Base-by-base conservation (phyloP, 2,797 vertebrate genomes). In the Zalophus californianus region DNA sequence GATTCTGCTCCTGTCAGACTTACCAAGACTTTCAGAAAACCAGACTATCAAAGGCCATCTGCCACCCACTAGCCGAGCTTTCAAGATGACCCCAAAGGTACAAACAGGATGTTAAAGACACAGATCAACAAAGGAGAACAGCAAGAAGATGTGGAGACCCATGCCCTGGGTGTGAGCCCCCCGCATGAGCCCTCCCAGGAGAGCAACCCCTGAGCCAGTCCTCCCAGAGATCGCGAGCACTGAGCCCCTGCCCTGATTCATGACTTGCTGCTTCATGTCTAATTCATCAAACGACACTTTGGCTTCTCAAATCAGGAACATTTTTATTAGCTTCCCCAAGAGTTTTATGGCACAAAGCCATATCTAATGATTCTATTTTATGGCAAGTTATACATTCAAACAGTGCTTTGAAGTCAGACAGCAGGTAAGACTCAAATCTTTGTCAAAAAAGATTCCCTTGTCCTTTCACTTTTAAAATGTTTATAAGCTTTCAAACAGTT, bases 1-100 rank as follows among this genome's bases (percentile, higher is more conserved):
- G 97, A 98, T 97, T 82, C 97, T 95, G 94, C 92, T 92, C 94
- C 90, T 96, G 98, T 97, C 97, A 98, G 90, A 86, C 92, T 75
- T 44, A 38, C 58, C 56, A 29, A 92, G 95, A 92, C 93, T 79
- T 96, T 50, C 80, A 92, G 96, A 97, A 91, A 95, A 56, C 86
- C 92, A 84, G 95, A 87, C 94, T 38, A 50, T 18, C 94, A 92
- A 85, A 96, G 97, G 97, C 90, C 96, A 87, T 79, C 80, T 29
- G 93, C 95, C 23, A 0, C 94, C 92, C 96, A 64, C 92, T 62
- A 41, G 83, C 92, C 89, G 64, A 18, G 62, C 86, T 23, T 3
- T 29, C 64, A 0, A 0, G 41, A 66, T 82, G 96, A 97, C 93
- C 92, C 84, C 64, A 21, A 86, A 97, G 93, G 90, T 48, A 35